Evolutionary conservation across 2,797 vertebrate species (phyloP).

Genomic region (Lates japonicus): DNA sequence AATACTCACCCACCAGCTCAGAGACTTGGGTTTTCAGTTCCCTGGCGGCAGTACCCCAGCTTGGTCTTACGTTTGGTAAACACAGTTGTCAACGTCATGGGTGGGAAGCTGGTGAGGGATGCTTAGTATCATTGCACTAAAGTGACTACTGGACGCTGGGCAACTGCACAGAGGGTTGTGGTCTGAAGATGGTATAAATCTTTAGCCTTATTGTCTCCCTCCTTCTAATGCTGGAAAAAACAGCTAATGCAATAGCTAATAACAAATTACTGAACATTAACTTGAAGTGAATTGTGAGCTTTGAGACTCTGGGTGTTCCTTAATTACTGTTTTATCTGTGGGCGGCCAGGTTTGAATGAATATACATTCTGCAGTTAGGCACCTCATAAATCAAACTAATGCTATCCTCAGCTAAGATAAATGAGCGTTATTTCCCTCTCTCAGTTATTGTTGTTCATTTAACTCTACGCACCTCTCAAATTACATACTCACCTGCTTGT

Average conservation of each 20-base stretch:
- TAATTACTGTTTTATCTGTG: not conserved
- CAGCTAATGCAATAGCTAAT: not conserved
- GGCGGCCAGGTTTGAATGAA: slow-evolving; percentile 39
- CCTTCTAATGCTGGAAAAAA: not conserved
- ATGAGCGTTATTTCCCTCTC: slow-evolving; percentile 31
- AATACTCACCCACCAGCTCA: slow-evolving; percentile 55
- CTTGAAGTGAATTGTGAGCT: slow-evolving; percentile 28
- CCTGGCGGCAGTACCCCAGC: slow-evolving; percentile 45
- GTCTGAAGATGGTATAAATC: not conserved
- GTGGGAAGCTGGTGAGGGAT: slow-evolving; percentile 54
- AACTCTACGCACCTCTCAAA: slow-evolving; percentile 8
- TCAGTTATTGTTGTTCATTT: slow-evolving; percentile 14
- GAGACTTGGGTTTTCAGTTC: slow-evolving; percentile 59
- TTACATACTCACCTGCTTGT: slow-evolving; percentile 12
- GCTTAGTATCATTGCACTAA: slow-evolving; percentile 24
- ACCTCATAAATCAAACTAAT: slow-evolving; percentile 40
- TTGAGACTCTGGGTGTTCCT: not conserved
- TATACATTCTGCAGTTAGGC: slow-evolving; percentile 39
- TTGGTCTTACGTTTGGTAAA: slow-evolving; percentile 54
- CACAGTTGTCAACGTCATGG: slow-evolving; percentile 45
- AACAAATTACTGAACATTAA: not conserved
- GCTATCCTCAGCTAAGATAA: slow-evolving; percentile 34
- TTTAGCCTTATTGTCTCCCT: not conserved
- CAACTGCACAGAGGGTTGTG: slow-evolving; percentile 15
- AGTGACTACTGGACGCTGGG: slow-evolving; percentile 32